phyloP scores from a whole-genome alignment of 2,113 vertebrate species.

The Notothenia coriiceps region DNA sequence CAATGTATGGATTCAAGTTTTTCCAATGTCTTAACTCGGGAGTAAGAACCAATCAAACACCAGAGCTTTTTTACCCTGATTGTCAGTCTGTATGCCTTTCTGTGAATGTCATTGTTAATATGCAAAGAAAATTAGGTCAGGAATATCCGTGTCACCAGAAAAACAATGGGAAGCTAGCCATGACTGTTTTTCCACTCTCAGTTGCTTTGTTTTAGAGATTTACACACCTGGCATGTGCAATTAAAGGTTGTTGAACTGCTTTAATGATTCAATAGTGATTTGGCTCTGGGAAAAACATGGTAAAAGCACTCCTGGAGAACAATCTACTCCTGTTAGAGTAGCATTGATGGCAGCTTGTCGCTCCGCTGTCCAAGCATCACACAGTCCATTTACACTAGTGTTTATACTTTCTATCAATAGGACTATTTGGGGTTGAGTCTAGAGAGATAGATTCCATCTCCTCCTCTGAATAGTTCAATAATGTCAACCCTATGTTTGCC shows the following conservation, averaged over 20 bases:
- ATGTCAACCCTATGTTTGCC: constrained; percentile 22
- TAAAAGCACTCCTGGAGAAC: not conserved
- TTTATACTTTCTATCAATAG: constrained; percentile 27
- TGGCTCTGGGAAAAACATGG: not conserved
- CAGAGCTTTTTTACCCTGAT: not conserved
- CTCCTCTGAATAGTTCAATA: constrained; percentile 31
- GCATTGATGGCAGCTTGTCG: constrained; percentile 36
- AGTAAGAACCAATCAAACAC: not conserved
- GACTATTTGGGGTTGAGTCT: not conserved
- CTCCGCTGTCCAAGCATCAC: not conserved
- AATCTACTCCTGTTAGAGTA: not conserved
- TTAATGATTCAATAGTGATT: constrained; percentile 10
- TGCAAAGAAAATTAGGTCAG: too few relatives aligned
- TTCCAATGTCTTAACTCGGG: not conserved
- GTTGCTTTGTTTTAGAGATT: too few relatives aligned
- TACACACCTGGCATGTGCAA: constrained; percentile 1
- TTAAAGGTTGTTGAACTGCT: constrained; percentile 1
- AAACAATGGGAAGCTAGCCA: too few relatives aligned
- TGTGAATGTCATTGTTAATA: not conserved
- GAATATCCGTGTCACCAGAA: not conserved
- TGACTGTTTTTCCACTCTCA: too few relatives aligned
- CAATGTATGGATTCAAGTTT: not conserved
- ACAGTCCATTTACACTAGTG: constrained; percentile 13
- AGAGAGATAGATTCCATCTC: not conserved
- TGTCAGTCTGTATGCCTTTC: not conserved